Evolutionary conservation across 2,888 invertebrate species (phyloP).

Genomic region (Teleogryllus oceanicus): DNA sequence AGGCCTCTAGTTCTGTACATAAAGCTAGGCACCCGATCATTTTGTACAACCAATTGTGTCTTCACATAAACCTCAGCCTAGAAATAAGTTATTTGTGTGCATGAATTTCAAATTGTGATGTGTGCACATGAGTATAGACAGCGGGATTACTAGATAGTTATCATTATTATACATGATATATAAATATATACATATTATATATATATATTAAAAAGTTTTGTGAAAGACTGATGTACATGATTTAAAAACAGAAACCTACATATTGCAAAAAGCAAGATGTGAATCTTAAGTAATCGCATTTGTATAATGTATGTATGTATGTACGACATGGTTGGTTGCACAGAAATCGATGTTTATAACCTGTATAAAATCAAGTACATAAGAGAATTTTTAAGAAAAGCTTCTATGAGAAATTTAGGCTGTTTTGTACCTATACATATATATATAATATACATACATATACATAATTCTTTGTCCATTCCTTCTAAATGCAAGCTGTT

Average conservation of each 20-base stretch:
- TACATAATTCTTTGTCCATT: neutral
- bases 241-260: slow-evolving; percentile 37
- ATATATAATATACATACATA: neutral
- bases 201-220: slow-evolving; percentile 37
- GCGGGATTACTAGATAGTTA: slow-evolving; percentile 21
- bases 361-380: slow-evolving; percentile 20
- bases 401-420: slow-evolving; percentile 9
- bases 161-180: slow-evolving; percentile 29
- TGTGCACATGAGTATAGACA: slow-evolving; percentile 12
- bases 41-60: slow-evolving; percentile 18
- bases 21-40: slow-evolving; percentile 18
- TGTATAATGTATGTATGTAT: slow-evolving; percentile 36
- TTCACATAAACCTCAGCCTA: slow-evolving; percentile 11
- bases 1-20: slow-evolving; percentile 9
- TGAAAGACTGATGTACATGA: slow-evolving; percentile 40
- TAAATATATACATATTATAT: slow-evolving; percentile 32
- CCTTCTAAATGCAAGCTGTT: slow-evolving; percentile 20
- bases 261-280: slow-evolving; percentile 29
- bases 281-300: slow-evolving; percentile 34
- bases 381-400: slow-evolving; percentile 20
- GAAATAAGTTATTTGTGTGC: slow-evolving; percentile 20
- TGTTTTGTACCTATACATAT: slow-evolving; percentile 20
- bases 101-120: slow-evolving; percentile 21
- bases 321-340: slow-evolving; percentile 19
- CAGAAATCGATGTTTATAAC: neutral